A percentile compares a stretch with the other conserved stretches of the same genome.
Evolutionary conservation across 1,140 invertebrate genomes (phyloP).

Genomic region (Acromyrmex echinatior): DNA sequence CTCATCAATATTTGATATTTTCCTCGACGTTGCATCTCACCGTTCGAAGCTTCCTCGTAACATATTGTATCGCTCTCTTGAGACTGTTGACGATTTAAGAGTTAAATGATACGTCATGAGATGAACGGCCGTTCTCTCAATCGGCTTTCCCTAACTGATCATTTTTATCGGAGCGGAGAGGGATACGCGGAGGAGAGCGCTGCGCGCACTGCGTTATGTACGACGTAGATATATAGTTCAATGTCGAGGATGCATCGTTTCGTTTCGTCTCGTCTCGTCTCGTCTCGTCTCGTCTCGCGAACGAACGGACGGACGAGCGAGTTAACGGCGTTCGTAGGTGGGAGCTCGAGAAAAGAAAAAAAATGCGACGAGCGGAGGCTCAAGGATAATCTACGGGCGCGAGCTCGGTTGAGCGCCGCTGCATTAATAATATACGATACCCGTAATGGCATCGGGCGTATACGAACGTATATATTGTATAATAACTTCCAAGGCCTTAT

Average conservation of each 20-base stretch:
- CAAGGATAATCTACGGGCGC: constrained; percentile 65
- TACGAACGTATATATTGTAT: constrained; percentile 86
- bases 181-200: neutral
- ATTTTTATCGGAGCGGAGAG: constrained; percentile 12
- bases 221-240: constrained; percentile 36
- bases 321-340: constrained; percentile 47
- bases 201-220: neutral
- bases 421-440: constrained; percentile 87
- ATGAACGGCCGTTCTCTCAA: neutral
- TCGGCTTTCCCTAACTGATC: constrained; percentile 14
- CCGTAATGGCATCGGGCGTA: constrained; percentile 86
- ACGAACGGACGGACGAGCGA: constrained; percentile 8
- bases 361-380: constrained; percentile 59
- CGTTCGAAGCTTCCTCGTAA: neutral
- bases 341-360: constrained; percentile 69
- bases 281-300: constrained; percentile 48
- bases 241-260: constrained; percentile 52
- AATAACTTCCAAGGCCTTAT: constrained; percentile 87
- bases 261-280: constrained; percentile 18
- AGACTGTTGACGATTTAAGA: constrained; percentile 10
- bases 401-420: constrained; percentile 84
- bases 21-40: neutral
- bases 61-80: too few species aligned
- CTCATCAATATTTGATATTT: neutral
- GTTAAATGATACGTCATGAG: neutral